Base-by-base conservation (phyloP, 2,113 vertebrate species). In the Galemys pyrenaicus region DNA sequence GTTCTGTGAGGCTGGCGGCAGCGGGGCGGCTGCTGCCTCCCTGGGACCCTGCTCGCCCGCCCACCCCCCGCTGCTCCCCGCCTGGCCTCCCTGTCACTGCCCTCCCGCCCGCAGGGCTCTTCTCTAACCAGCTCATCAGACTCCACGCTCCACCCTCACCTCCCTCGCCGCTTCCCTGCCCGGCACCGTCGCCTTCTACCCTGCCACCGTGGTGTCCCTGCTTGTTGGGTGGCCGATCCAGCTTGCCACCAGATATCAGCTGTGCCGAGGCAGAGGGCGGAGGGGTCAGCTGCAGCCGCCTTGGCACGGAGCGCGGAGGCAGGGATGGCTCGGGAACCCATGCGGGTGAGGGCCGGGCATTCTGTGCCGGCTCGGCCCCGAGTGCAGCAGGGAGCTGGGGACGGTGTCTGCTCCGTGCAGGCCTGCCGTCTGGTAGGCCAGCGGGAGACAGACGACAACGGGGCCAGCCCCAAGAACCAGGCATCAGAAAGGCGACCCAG, bases 171-270 rank as follows among this genome's bases (percentile, higher is more conserved):
- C 22, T 19, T 39, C 68, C 8, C 68, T 2, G 22, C 49, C 41
- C 28, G 3, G 26, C 12, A 4, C 35, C 1, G 13, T 26, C 13
- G 37, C 41, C 16, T 0, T 46, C 58, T 3, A 1, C 16, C 28
- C 41, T 1, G 2, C 2, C 0, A 1, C 82, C 9, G 37, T 2
- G 16, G 39, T n/a, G n/a, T n/a, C 58, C 20, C 10, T 24, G 6
- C 37, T 35, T 37, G 16, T 60, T 64, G 60, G 32, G 11, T 35
- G n/a, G 1, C 26, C 11, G 41, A 12, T 41, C 39, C 44, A 1
- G 28, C 39, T n/a, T 12, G 24, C 67, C 44, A 9, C 26, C n/a
- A 12, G 56, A 9, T 12, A 19, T 73, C 41, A 8, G 32, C 86
- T 46, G 7, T 5, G 0, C n/a, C 44, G 3, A 39, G 78, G 28